Conservation (phyloP, 1,140 invertebrate genomes). For the Tetramorium alpestre region DNA sequence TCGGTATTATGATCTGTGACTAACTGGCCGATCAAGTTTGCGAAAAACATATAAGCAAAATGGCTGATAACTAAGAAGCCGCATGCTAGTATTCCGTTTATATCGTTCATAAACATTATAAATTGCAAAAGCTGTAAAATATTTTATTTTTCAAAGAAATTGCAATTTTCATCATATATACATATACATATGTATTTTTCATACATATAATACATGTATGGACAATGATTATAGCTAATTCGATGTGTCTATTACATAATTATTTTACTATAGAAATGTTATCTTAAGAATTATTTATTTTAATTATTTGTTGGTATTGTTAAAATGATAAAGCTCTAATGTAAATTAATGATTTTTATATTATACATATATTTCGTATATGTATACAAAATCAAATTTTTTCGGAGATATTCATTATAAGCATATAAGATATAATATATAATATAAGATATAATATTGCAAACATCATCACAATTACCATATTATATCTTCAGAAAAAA, state of each 20-base stretch:
- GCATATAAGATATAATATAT: neutral
- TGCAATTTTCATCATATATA: neutral
- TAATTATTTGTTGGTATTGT: neutral
- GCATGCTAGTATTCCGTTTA: neutral
- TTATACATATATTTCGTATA: neutral
- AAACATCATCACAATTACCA: neutral
- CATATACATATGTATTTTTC: neutral
- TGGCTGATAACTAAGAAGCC: neutral
- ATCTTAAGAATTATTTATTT: neutral
- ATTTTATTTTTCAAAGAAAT: neutral
- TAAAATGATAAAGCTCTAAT: neutral
- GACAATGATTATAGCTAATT: neutral
- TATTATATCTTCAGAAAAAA: neutral
- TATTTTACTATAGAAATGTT: neutral
- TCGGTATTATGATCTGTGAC: slow-evolving; percentile 19
- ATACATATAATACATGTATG: neutral
- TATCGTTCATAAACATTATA: neutral
- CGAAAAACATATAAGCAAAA: neutral
- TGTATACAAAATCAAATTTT: neutral
- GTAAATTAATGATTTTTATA: neutral
- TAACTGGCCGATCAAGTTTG: neutral
- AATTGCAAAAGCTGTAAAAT: neutral
- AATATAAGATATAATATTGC: no score
- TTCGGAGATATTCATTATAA: neutral
- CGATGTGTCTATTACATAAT: neutral